Evolutionary conservation across 2,888 invertebrate species (phyloP).

Genomic region (Caradrina clavipalpis): DNA sequence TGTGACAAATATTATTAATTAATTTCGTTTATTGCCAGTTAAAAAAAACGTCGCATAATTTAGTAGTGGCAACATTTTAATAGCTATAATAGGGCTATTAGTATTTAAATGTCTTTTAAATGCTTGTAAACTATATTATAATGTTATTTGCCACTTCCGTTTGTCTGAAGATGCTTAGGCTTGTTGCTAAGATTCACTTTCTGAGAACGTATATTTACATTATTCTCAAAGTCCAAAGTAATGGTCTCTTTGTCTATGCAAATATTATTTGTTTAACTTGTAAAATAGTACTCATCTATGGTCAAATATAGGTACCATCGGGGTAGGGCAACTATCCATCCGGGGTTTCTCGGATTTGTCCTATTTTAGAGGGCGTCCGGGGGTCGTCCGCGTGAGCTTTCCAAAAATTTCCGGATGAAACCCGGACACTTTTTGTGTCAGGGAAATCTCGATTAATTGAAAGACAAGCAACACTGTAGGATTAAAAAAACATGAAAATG

Average conservation of each 20-base stretch:
- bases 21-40: constrained; percentile 4
- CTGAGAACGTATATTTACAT: constrained; percentile 7
- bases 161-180: not conserved
- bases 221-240: not conserved
- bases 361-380: too few species aligned
- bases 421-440: too few species aligned
- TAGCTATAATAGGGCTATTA: not conserved
- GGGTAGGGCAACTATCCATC: too few species aligned
- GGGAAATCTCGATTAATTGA: too few species aligned
- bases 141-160: constrained; percentile 8
- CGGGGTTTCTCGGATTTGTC: too few species aligned
- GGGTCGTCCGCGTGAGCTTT: too few species aligned
- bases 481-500: too few species aligned
- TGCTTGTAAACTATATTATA: constrained; percentile 9
- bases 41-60: constrained; percentile 10
- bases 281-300: not conserved
- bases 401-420: too few species aligned
- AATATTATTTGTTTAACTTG: constrained; percentile 5
- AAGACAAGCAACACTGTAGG: too few species aligned
- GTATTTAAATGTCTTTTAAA: not conserved
- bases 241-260: not conserved
- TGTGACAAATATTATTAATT: not conserved
- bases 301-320: too few species aligned
- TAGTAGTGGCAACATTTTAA: constrained; percentile 5
- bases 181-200: constrained; percentile 12